A percentile compares a stretch with the other conserved stretches of the same genome.
Conservation (phyloP, 2,888 invertebrate species). For the Hermodice carunculata region DNA sequence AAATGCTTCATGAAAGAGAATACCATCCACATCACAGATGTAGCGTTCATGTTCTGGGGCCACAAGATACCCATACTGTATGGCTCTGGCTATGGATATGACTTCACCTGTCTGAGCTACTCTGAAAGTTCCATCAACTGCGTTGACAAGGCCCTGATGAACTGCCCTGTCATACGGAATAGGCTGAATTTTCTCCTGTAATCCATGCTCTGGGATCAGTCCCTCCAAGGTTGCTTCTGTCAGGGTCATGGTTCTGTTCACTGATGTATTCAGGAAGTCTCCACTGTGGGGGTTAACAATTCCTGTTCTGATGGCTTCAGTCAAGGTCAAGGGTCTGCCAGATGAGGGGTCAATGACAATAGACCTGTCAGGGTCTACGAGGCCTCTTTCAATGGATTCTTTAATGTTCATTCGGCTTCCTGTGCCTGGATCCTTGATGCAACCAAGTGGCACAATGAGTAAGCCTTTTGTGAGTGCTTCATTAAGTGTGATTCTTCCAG, state of each 20-base stretch:
- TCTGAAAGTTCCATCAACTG: conserved; percentile 72
- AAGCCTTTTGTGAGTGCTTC: conserved; percentile 44
- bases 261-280: conserved; percentile 76
- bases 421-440: conserved; percentile 39
- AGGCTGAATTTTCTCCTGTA: conserved; percentile 71
- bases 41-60: conserved; percentile 23
- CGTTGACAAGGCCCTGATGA: conserved; percentile 82
- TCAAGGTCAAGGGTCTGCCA: conserved; percentile 79
- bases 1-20: conserved; percentile 44
- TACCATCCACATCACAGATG: conserved; percentile 36
- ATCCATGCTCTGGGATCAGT: conserved; percentile 69
- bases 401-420: conserved; percentile 78
- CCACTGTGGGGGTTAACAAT: conserved; percentile 88
- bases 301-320: conserved; percentile 92
- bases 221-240: conserved; percentile 79
- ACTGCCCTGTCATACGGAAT: conserved; percentile 88
- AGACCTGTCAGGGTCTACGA: conserved; percentile 41
- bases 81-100: conserved; percentile 32
- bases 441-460: conserved; percentile 40
- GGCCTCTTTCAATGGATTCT: conserved; percentile 76
- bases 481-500: conserved; percentile 35
- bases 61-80: conserved; percentile 29
- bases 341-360: conserved; percentile 77
- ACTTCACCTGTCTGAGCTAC: conserved; percentile 77
- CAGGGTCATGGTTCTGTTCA: conserved; percentile 79